phyloP scores from a whole-genome alignment of 2,113 vertebrate species.

The Takifugu bimaculatus region DNA sequence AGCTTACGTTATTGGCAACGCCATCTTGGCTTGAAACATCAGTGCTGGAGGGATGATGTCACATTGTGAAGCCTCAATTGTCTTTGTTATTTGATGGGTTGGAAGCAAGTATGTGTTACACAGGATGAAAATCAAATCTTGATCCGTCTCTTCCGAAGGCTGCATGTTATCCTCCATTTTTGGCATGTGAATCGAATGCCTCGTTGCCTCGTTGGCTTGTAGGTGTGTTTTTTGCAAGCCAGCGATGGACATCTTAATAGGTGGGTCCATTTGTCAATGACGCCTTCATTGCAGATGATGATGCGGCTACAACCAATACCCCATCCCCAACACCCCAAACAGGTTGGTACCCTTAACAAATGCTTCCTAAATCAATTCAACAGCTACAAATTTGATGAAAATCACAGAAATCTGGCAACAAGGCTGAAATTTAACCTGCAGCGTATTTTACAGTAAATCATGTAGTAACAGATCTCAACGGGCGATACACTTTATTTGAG shows the following conservation, averaged over 20 bases:
- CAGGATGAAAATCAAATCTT: neutral
- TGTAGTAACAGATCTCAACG: neutral
- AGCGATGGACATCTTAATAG: conserved; percentile 60
- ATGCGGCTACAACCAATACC: conserved; percentile 57
- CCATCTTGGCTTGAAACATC: too few relatives aligned
- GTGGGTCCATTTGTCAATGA: conserved; percentile 71
- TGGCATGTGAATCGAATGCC: conserved; percentile 41
- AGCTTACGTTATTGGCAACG: too few relatives aligned
- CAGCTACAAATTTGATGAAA: conserved; percentile 4
- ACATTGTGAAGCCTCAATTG: neutral
- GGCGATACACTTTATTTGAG: neutral
- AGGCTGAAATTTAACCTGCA: neutral
- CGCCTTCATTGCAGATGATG: conserved; percentile 77
- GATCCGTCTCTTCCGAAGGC: conserved; percentile 14
- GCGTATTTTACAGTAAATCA: neutral
- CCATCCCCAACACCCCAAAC: conserved; percentile 65
- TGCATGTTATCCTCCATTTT: conserved; percentile 24
- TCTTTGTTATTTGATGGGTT: neutral
- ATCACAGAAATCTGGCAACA: neutral
- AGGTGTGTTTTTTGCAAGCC: conserved; percentile 41
- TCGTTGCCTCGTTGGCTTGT: conserved; percentile 27
- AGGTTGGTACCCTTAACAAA: conserved; percentile 71
- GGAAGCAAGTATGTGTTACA: too few relatives aligned
- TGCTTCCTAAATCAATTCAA: conserved; percentile 15
- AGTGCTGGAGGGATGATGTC: too few relatives aligned